These are phyloP conservation scores for Seladonia tumulorum DNA, from an alignment of 2,888 invertebrate species.

Conservation along the genomic window DNA sequence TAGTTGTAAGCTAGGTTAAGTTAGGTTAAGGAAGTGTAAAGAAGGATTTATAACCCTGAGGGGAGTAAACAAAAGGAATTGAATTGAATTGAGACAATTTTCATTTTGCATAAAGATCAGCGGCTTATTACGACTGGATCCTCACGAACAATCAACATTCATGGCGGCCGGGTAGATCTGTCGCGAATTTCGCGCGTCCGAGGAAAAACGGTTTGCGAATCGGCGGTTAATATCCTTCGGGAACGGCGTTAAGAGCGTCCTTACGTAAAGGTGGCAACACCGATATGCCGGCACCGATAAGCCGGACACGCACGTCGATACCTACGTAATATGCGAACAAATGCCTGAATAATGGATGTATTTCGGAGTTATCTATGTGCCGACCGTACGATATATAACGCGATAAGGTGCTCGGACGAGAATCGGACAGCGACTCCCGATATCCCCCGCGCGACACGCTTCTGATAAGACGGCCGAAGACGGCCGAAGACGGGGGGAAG, in stretches of 20 bases:
- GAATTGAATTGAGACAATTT: no score
- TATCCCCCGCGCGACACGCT: constrained; percentile 36
- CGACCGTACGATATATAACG: constrained; percentile 61
- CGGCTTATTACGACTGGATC: not conserved
- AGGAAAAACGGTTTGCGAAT: not conserved
- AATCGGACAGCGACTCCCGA: constrained; percentile 61
- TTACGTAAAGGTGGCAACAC: constrained; percentile 77
- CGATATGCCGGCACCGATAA: constrained; percentile 70
- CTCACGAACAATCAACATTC: not conserved
- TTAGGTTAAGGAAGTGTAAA: no score
- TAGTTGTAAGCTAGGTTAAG: no score
- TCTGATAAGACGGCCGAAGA: constrained; percentile 16
- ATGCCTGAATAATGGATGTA: constrained; percentile 80
- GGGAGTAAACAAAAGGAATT: no score
- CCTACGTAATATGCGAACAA: constrained; percentile 75
- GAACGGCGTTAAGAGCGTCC: constrained; percentile 70
- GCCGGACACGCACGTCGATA: constrained; percentile 63
- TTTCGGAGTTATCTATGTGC: constrained; percentile 74
- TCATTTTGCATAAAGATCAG: not conserved
- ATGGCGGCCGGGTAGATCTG: not conserved
- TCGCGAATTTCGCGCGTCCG: not conserved
- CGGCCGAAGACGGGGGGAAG: no score
- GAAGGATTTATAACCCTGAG: no score
- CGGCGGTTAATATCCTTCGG: constrained; percentile 81
- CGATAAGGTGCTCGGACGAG: constrained; percentile 61